These are phyloP conservation scores for Peromyscus aztecus DNA, from an alignment of 2,797 vertebrate genomes.

Conservation along the genomic window DNA sequence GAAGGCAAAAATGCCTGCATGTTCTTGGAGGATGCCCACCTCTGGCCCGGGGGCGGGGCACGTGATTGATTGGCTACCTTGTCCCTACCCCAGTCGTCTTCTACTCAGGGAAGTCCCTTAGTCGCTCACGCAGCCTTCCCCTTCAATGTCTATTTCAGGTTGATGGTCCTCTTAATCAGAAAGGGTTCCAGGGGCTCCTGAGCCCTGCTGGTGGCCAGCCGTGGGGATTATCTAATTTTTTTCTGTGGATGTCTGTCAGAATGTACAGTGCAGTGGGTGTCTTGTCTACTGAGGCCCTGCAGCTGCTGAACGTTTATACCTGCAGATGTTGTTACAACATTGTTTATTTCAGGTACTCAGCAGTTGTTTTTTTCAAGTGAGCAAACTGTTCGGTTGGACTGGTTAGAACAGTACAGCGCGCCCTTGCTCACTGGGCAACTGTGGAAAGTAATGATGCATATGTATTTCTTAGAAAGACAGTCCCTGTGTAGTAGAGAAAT, in stretches of 20 bases:
- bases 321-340: neutral
- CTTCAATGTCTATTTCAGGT: neutral
- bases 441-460: neutral
- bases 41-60: neutral
- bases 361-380: neutral
- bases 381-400: neutral
- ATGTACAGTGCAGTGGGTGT: neutral
- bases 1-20: neutral
- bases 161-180: neutral
- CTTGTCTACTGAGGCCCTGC: neutral
- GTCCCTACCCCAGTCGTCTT: neutral
- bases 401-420: neutral
- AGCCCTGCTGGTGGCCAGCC: neutral
- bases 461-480: neutral
- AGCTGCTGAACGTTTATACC: neutral
- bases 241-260: neutral
- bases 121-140: neutral
- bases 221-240: neutral
- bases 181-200: neutral
- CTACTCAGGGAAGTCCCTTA: neutral
- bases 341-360: neutral
- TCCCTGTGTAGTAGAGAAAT: neutral
- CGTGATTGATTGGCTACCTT: neutral
- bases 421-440: neutral
- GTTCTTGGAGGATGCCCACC: neutral